phyloP scores from a whole-genome alignment of 2,797 vertebrate species.

The Arvicola amphibius region DNA sequence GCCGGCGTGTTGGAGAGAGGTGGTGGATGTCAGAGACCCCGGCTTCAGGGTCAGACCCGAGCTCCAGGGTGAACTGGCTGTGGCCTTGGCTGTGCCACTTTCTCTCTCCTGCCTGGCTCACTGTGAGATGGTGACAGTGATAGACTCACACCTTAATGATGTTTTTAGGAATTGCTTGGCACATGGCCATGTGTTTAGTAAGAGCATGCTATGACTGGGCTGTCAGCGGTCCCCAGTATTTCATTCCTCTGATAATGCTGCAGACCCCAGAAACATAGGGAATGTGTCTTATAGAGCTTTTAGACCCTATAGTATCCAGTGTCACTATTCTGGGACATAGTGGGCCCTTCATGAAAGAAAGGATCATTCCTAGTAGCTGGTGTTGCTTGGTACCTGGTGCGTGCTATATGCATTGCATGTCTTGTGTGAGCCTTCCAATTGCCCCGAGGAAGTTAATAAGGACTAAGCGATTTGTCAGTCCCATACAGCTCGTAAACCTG shows the following conservation, averaged over 20 bases:
- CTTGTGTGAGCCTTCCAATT: neutral
- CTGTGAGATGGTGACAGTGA: neutral
- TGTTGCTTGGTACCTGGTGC: neutral
- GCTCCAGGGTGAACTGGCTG: neutral
- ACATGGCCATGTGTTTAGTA: neutral
- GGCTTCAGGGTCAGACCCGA: neutral
- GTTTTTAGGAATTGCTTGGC: neutral
- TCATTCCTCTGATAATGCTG: neutral
- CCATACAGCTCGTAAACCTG: neutral
- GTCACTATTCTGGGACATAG: neutral
- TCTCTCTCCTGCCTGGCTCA: neutral
- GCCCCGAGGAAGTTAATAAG: neutral
- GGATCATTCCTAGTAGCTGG: neutral
- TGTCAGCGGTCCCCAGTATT: fast-evolving
- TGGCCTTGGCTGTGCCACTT: neutral
- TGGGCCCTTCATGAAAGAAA: neutral
- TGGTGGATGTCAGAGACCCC: fast-evolving
- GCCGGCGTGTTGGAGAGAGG: too few species aligned
- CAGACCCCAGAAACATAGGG: neutral
- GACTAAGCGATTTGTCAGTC: neutral
- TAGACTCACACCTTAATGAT: neutral
- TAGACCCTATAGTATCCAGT: neutral
- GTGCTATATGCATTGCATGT: fast-evolving
- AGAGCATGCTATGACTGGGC: neutral
- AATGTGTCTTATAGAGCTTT: neutral